Base-by-base conservation (phyloP, 2,888 invertebrate species). In the Drosophila mayaguana region DNA sequence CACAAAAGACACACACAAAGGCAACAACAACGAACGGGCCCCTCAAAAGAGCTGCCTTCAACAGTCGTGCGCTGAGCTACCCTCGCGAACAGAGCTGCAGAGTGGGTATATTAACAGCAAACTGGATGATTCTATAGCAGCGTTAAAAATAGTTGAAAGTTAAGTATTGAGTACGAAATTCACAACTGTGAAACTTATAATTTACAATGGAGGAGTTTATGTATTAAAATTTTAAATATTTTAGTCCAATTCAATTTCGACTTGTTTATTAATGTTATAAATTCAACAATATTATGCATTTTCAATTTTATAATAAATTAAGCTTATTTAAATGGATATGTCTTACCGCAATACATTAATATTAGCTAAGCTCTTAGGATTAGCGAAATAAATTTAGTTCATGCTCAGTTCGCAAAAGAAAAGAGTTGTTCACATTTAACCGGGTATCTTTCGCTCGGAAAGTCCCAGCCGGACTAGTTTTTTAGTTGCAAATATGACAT, bases 1-100 rank as follows among this genome's bases (percentile, higher is more conserved):
- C 88, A 86, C 84, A 83, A 83, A 80, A 80, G 88, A 78, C 75
- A 72, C 83, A 63, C 66, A 76, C 76, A 83, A 80, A 70, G 63
- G 76, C 61, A 63, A 46, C 59, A 65, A 53, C 40, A 64, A 70
- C 74, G 18, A 20, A 40, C 25, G 36, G 42, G 54, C 61, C 61
- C 28, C 61, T 67, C 59, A 74, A 63, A 65, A 80, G 63, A 60
- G 77, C 55, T 54, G 71, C 72, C 63, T 61, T 62, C 76, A 72
- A 79, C 81, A 78, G 69, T 75, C 72, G 70, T 77, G 70, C 38
- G 48, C 42, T 70, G 28, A 65, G 57, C 68, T 72, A 71, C 45
- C 70, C 45, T 51, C 7, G 48, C 43, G 18, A 0, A 38, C 34
- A 40, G 8, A 8, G 3, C 38, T 11, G 12, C 16, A 1, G n/a